Base-by-base conservation (phyloP, 2,113 vertebrate species). In the Anthoscopus minutus region DNA sequence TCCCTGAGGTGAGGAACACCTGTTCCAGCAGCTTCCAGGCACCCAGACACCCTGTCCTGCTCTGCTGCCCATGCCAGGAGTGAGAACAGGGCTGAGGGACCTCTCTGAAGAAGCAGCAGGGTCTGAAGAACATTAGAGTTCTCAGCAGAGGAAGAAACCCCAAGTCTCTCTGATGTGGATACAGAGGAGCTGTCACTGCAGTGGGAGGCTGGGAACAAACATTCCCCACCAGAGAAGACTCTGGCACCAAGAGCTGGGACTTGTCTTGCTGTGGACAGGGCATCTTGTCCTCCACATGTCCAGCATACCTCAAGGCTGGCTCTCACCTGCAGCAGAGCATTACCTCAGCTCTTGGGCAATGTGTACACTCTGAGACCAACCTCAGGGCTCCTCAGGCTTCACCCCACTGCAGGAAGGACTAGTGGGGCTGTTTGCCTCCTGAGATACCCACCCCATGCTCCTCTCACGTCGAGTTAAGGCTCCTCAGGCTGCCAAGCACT, bases 371-470 rank as follows among this genome's bases (percentile, higher is more conserved):
- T 16, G 9, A 79, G 37, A 20, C 44, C 57, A 67, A 1, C 12
- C 10, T 25, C 1, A 0, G 38, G 45, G 10, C 11, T 89, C 14
- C 74, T 73, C 33, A 14, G 48, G 31, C 44, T 81, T 67, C 20
- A 30, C 7, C 27, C 25, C 37, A 15, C 28, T 28, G 8, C 47
- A 62, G 56, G 25, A 45, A 47, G 35, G 64, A 31, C 33, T 66
- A 31, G 14, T 71, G 38, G 60, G 25, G 30, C 33, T 65, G 10
- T 53, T 72, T 13, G 33, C 17, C 17, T 13, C 37, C 37, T 1
- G 9, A 74, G 15, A 17, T 16, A 20, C 4, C 1, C 18, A 50
- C 2, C 0, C 16, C 58, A 12, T 12, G 7, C 33, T 54, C 21
- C 64, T 61, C 54, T 86, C 1, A 0, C 17, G 24, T n/a, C 38